Percentiles rank a stretch among this genome's conserved stretches.
Conservation (phyloP, 2,797 vertebrate species). For the Hemitrygon akajei region DNA sequence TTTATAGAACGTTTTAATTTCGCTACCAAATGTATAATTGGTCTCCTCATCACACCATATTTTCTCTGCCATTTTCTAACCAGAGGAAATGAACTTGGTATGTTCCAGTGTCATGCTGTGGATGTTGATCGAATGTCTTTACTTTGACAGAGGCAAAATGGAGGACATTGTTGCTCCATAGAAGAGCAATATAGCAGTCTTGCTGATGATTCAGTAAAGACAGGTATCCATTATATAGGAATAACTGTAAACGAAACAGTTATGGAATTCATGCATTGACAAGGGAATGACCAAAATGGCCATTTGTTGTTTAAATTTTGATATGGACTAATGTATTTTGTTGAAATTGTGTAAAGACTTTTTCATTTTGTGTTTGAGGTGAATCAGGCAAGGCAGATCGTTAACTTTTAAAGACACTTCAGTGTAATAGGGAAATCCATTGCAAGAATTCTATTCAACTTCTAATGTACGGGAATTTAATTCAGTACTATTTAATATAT, state of each 20-base stretch:
- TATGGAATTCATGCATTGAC: not conserved
- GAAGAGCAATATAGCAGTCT: not conserved
- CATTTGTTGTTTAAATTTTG: not conserved
- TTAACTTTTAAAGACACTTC: not conserved
- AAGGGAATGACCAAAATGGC: not conserved
- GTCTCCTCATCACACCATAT: not conserved
- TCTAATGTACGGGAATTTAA: not conserved
- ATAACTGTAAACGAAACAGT: not conserved
- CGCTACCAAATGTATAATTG: too few species aligned
- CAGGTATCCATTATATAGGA: not conserved
- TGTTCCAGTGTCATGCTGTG: not conserved
- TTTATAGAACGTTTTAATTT: not conserved
- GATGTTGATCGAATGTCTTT: not conserved
- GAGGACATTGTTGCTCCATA: not conserved
- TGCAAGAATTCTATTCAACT: not conserved
- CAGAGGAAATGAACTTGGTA: too few species aligned
- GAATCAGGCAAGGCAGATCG: not conserved
- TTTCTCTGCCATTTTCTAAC: not conserved
- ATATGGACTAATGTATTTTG: not conserved
- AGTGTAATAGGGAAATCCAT: not conserved
- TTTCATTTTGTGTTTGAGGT: not conserved
- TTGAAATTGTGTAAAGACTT: not conserved
- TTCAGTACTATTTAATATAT: not conserved
- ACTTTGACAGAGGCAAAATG: not conserved
- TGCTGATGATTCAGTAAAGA: too few species aligned